These are phyloP conservation scores for Sipha maydis DNA, from an alignment of 2,888 invertebrate species.

Conservation along the genomic window DNA sequence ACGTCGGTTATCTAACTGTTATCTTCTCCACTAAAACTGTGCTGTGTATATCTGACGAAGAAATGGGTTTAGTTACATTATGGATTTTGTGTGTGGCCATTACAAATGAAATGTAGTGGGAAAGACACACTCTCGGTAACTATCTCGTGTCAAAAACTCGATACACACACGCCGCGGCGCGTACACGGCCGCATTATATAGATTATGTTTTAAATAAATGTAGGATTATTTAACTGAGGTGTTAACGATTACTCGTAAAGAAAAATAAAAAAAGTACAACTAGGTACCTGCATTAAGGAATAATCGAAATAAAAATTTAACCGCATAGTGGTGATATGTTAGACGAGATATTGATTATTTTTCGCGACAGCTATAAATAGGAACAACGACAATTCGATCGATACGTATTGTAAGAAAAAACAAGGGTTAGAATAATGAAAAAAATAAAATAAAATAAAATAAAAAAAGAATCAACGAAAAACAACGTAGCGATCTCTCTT, in stretches of 20 bases:
- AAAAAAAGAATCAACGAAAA: no score
- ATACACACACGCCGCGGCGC: background rate
- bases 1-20: slow-evolving; percentile 53
- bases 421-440: no score
- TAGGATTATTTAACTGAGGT: background rate
- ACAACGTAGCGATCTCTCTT: no score
- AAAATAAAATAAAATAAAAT: no score
- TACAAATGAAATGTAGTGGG: slow-evolving; percentile 35
- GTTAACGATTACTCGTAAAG: slow-evolving; percentile 27
- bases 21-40: slow-evolving; percentile 22
- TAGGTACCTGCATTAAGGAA: background rate
- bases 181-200: background rate
- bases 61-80: slow-evolving; percentile 43
- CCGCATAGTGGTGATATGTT: no score
- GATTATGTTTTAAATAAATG: slow-evolving; percentile 15
- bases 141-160: slow-evolving; percentile 42
- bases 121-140: background rate
- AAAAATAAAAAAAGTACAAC: background rate
- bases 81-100: slow-evolving; percentile 53
- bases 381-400: no score
- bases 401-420: no score
- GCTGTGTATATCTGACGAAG: slow-evolving; percentile 17
- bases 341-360: no score
- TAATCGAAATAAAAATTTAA: background rate
- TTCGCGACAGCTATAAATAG: no score